Evolutionary conservation across 2,888 invertebrate genomes (phyloP).

Genomic region (Dynastes tityus): DNA sequence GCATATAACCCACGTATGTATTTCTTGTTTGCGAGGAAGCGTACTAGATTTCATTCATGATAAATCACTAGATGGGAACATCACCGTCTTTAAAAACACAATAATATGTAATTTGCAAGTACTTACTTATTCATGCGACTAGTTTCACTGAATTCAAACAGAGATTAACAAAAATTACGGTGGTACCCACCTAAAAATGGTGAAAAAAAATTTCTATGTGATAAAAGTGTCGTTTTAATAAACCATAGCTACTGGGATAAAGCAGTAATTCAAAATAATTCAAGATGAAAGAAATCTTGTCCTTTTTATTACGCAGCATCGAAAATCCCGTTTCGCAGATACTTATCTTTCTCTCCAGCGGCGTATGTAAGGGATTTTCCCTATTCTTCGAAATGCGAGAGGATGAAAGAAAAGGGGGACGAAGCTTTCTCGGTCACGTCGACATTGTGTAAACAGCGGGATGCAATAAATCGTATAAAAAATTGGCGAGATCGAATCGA

Average conservation of each 20-base stretch:
- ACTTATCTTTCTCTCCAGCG: constrained; percentile 1
- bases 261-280: neutral
- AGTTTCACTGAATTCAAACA: too few species aligned
- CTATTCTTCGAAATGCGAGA: neutral
- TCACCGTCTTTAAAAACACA: neutral
- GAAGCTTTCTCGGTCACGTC: constrained; percentile 5
- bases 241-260: too few species aligned
- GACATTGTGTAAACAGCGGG: constrained; percentile 36
- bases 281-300: neutral
- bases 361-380: constrained; percentile 1
- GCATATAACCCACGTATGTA: neutral
- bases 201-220: too few species aligned
- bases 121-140: too few species aligned
- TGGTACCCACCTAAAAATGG: too few species aligned
- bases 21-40: neutral
- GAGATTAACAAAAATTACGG: too few species aligned
- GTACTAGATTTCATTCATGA: neutral
- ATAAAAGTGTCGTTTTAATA: too few species aligned
- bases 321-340: neutral
- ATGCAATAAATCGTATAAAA: constrained; percentile 37
- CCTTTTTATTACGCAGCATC: neutral
- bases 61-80: constrained; percentile 7
- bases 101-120: too few species aligned
- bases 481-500: constrained; percentile 40
- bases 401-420: neutral